phyloP scores from a whole-genome alignment of 2,888 invertebrate species.

The Uropetala carovei region DNA sequence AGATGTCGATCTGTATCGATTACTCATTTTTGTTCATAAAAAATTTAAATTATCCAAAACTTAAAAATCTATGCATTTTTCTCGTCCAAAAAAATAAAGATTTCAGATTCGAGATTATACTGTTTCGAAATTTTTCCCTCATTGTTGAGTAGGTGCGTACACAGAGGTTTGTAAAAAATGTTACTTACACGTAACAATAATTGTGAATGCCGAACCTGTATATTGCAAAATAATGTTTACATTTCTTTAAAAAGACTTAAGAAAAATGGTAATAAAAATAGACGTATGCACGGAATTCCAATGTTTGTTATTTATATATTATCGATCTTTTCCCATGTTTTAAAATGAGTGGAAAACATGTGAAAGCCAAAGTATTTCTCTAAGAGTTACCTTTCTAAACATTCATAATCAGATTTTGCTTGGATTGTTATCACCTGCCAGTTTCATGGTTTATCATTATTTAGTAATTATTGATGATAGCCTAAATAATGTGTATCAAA shows the following conservation, averaged over 20 bases:
- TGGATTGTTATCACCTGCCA: no score
- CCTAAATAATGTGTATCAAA: no score
- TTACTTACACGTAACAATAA: constrained; percentile 41
- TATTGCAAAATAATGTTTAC: constrained; percentile 48
- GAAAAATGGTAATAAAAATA: constrained; percentile 46
- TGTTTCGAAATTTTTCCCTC: constrained; percentile 47
- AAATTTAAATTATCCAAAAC: neutral
- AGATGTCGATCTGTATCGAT: neutral
- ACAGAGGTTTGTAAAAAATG: constrained; percentile 42
- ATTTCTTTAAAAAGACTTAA: constrained; percentile 40
- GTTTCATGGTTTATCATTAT: no score
- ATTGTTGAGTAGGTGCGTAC: constrained; percentile 31
- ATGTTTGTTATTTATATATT: neutral
- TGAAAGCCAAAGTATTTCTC: no score
- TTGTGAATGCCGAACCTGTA: constrained; percentile 52
- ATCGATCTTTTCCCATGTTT: no score
- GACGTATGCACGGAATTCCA: constrained; percentile 33
- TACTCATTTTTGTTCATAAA: neutral
- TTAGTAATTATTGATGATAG: no score
- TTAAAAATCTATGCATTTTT: neutral
- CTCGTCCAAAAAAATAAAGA: neutral
- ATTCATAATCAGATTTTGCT: no score
- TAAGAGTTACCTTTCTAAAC: no score
- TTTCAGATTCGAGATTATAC: constrained; percentile 1
- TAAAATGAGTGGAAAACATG: no score